Conservation (phyloP, 2,888 invertebrate genomes). For the Parnassius orleans region DNA sequence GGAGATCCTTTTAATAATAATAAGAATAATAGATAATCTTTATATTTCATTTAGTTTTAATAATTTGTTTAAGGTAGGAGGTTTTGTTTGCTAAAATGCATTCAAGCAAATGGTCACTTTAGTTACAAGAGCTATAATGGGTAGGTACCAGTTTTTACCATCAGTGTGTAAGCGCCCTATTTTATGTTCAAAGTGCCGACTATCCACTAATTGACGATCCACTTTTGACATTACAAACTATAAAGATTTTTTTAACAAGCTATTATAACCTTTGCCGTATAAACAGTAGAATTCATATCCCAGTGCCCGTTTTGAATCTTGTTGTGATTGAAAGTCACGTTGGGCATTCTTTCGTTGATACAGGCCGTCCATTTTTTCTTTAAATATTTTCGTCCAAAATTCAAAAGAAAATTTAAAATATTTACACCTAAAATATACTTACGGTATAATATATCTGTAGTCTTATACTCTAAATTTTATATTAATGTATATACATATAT, state of each 20-base stretch:
- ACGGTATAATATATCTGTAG: too few species aligned
- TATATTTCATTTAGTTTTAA: too few species aligned
- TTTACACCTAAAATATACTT: too few species aligned
- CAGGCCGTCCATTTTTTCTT: conserved; percentile 1
- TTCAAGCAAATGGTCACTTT: too few species aligned
- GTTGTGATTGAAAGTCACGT: conserved; percentile 22
- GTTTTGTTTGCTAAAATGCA: too few species aligned
- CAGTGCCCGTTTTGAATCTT: not conserved
- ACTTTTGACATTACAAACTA: conserved; percentile 7
- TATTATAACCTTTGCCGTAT: conserved; percentile 24
- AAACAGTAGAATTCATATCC: not conserved
- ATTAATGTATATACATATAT: too few species aligned
- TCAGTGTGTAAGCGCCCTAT: conserved; percentile 8
- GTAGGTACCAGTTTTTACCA: not conserved
- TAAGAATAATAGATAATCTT: too few species aligned
- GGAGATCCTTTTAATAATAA: too few species aligned
- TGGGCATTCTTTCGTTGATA: conserved; percentile 5
- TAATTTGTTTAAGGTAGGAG: too few species aligned
- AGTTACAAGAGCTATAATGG: too few species aligned
- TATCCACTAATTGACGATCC: conserved; percentile 22
- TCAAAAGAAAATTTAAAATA: not conserved
- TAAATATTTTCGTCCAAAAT: not conserved
- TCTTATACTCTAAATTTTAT: too few species aligned
- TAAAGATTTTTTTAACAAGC: not conserved
- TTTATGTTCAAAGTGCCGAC: conserved; percentile 23